Percentiles rank a stretch among this genome's conserved stretches.
Conservation (phyloP, 1,140 invertebrate species). For the Periplaneta americana region DNA sequence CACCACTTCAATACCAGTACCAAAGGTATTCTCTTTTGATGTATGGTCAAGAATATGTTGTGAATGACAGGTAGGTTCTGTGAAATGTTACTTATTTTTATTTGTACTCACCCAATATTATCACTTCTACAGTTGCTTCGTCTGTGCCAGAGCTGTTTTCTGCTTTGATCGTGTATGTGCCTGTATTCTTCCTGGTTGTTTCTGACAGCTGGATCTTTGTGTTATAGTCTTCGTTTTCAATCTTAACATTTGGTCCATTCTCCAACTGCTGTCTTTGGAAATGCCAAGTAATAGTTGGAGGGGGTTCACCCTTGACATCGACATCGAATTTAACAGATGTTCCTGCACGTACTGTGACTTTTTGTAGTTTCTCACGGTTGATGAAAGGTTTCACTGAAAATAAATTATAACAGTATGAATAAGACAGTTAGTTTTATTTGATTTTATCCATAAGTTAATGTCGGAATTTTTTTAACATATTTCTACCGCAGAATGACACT, state of each 20-base stretch:
- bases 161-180: constrained; percentile 86
- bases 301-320: constrained; percentile 92
- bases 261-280: constrained; percentile 63
- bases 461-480: too few species aligned
- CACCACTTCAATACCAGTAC: too few species aligned
- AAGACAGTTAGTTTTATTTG: too few species aligned
- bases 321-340: constrained; percentile 88
- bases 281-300: constrained; percentile 87
- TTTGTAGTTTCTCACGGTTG: constrained; percentile 85
- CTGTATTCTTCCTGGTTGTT: constrained; percentile 75
- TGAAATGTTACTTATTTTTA: too few species aligned
- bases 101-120: constrained; percentile 74
- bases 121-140: constrained; percentile 90
- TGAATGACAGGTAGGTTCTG: too few species aligned
- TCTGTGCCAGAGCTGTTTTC: constrained; percentile 91
- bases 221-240: constrained; percentile 92
- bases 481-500: too few species aligned
- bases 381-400: constrained; percentile 80
- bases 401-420: neutral
- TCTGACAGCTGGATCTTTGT: constrained; percentile 80
- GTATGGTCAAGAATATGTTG: too few species aligned
- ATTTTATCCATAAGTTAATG: too few species aligned
- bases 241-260: constrained; percentile 54
- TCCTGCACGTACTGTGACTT: constrained; percentile 84
- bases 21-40: too few species aligned